Evolutionary conservation across 2,113 vertebrate species (phyloP).

Genomic region (Anhinga anhinga): DNA sequence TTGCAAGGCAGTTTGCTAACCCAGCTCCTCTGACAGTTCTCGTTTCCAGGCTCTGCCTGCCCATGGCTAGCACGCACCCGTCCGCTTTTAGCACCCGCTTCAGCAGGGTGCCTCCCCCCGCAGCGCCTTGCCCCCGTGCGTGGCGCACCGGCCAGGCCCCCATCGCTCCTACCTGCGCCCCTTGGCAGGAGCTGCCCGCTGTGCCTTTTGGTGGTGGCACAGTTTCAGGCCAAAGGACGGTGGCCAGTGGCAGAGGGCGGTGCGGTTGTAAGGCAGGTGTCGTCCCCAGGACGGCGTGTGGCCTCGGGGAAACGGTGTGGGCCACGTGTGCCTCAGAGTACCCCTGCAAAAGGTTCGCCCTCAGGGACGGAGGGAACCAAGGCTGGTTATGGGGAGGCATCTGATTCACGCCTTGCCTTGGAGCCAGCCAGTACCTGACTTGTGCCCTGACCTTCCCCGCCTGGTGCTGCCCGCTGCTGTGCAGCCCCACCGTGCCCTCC

Average conservation of each 20-base stretch:
- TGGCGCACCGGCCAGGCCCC: not conserved
- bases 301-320: not conserved
- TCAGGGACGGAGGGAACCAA: not conserved
- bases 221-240: rapidly evolving
- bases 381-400: not conserved
- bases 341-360: not conserved
- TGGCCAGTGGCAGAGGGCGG: rapidly evolving
- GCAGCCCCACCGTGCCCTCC: not conserved
- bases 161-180: rapidly evolving
- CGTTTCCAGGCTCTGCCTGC: not conserved
- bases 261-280: not conserved
- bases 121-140: not conserved
- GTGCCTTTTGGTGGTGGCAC: not conserved
- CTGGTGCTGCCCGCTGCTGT: not conserved
- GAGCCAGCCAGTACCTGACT: not conserved
- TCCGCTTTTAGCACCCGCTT: not conserved
- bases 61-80: rapidly evolving
- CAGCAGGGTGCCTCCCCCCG: no score
- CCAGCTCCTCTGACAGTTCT: not conserved
- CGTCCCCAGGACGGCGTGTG: rapidly evolving
- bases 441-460: not conserved
- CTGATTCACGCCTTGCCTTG: rapidly evolving
- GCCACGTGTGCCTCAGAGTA: not conserved
- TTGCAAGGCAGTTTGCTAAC: not conserved
- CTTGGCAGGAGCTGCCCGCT: not conserved